Evolutionary conservation across 2,113 vertebrate genomes (phyloP).

Genomic region (Nesogale talazaci): DNA sequence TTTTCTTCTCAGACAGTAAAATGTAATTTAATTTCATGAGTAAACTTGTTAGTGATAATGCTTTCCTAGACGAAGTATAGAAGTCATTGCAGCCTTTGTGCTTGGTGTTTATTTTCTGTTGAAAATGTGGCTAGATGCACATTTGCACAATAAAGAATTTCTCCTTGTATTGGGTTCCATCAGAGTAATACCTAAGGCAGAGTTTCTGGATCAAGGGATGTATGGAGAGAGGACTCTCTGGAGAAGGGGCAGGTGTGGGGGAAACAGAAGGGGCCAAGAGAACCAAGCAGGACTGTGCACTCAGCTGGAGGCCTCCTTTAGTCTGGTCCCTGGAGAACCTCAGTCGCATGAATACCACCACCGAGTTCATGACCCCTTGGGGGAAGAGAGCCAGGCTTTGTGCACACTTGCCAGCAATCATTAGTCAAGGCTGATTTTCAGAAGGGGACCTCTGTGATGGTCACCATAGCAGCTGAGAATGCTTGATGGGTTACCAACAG

Average conservation of each 20-base stretch:
- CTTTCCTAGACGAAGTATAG: conserved; percentile 28
- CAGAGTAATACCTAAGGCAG: neutral
- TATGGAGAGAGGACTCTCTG: neutral
- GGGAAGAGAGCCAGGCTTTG: neutral
- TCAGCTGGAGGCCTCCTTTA: neutral
- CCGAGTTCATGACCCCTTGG: neutral
- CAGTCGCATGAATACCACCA: neutral
- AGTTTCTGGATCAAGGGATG: neutral
- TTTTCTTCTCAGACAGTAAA: conserved; percentile 5
- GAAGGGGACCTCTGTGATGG: neutral
- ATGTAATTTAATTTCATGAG: conserved; percentile 13
- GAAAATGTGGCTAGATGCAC: neutral
- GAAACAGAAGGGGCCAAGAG: neutral
- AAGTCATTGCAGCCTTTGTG: neutral
- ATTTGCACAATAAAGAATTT: neutral
- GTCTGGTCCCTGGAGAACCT: neutral
- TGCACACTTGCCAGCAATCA: neutral
- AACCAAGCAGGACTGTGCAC: neutral
- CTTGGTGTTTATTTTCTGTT: conserved; percentile 13
- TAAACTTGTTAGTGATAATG: neutral
- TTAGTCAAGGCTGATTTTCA: neutral
- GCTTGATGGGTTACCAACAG: neutral
- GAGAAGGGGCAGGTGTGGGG: neutral
- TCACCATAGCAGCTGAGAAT: neutral
- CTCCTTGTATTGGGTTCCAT: neutral